Percentiles rank a stretch among this genome's conserved stretches.
Evolutionary conservation across 2,888 invertebrate species (phyloP).

Genomic region (Drosophila mettleri): DNA sequence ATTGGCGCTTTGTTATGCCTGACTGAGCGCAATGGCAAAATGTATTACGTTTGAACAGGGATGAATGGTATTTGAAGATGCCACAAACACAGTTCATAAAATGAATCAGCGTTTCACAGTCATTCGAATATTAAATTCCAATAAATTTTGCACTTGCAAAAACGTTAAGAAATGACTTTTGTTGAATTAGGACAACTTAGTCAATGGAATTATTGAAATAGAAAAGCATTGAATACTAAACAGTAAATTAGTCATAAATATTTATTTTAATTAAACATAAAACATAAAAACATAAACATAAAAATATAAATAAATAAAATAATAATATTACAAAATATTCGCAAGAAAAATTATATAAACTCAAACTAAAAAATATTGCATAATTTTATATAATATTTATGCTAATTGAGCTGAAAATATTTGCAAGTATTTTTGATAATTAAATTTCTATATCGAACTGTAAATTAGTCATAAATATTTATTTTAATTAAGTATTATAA

Average conservation of each 20-base stretch:
- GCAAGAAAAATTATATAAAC: too few species aligned
- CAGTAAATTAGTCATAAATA: too few species aligned
- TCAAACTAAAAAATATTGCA: too few species aligned
- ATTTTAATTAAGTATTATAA: neutral
- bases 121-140: slow-evolving; percentile 34
- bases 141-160: slow-evolving; percentile 14
- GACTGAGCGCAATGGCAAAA: slow-evolving; percentile 47
- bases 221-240: too few species aligned
- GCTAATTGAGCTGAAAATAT: too few species aligned
- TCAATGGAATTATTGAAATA: neutral
- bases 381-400: too few species aligned
- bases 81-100: slow-evolving; percentile 43
- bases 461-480: too few species aligned
- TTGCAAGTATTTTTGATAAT: too few species aligned
- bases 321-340: too few species aligned
- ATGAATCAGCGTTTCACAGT: slow-evolving; percentile 38
- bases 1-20: slow-evolving; percentile 56
- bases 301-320: too few species aligned
- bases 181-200: neutral
- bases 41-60: slow-evolving; percentile 44
- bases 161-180: neutral
- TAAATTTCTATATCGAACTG: too few species aligned
- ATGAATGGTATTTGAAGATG: slow-evolving; percentile 40
- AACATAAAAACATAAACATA: too few species aligned
- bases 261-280: neutral